phyloP scores from a whole-genome alignment of 2,113 vertebrate species.

The Connochaetes taurinus region DNA sequence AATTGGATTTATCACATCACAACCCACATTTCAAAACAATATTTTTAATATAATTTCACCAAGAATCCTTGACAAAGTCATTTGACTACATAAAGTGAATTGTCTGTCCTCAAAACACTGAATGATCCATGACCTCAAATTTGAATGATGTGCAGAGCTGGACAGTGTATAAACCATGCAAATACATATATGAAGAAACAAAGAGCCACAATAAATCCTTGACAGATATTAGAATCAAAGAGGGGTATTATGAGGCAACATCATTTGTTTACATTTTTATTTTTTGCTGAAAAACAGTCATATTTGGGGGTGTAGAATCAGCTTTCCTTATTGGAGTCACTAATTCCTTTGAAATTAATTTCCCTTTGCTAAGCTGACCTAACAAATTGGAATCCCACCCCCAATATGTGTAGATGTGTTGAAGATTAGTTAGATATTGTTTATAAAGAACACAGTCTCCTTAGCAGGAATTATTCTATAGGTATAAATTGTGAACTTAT shows the following conservation, averaged over 20 bases:
- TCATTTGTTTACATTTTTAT: not conserved
- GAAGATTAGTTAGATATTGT: not conserved
- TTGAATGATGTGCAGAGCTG: not conserved
- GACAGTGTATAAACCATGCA: not conserved
- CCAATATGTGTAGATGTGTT: not conserved
- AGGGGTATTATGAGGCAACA: not conserved
- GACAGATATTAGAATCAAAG: not conserved
- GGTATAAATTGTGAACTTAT: not conserved
- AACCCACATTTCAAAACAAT: slow-evolving; percentile 10
- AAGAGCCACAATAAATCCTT: not conserved
- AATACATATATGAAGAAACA: not conserved
- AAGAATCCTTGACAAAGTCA: not conserved
- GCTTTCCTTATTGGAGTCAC: not conserved
- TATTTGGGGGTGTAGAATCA: not conserved
- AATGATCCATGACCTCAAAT: not conserved
- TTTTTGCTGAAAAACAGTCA: not conserved
- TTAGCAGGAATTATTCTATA: not conserved
- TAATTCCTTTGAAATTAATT: not conserved
- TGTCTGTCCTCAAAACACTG: not conserved
- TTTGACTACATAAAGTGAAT: not conserved
- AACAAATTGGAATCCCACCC: not conserved
- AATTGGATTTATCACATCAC: not conserved
- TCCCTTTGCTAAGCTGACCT: not conserved
- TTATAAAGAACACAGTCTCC: not conserved
- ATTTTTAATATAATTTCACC: slow-evolving; percentile 26